phyloP scores from a whole-genome alignment of 2,797 vertebrate genomes.

The Brotula barbata region DNA sequence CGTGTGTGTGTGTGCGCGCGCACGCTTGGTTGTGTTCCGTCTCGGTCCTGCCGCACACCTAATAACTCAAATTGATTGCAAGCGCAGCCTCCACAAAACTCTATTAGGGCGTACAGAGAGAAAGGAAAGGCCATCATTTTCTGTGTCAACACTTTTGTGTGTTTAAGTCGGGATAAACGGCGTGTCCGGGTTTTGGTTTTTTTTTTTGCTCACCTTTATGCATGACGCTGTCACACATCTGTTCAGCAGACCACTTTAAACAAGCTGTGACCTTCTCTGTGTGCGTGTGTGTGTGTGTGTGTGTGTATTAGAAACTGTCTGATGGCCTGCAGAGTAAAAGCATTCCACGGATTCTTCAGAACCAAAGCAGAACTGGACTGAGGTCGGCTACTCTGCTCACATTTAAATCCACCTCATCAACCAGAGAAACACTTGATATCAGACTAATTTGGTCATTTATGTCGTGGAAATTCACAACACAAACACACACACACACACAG shows the following conservation, averaged over 20 bases:
- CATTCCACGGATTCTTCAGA: slow-evolving; percentile 75
- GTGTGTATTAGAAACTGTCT: slow-evolving; percentile 41
- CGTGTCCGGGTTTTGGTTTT: no score
- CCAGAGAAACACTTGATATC: slow-evolving; percentile 14
- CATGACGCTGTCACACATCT: slow-evolving; percentile 51
- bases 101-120: slow-evolving; percentile 58
- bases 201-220: slow-evolving; percentile 32
- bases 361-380: slow-evolving; percentile 61
- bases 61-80: slow-evolving; percentile 63
- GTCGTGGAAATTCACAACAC: no score
- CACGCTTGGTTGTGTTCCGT: slow-evolving; percentile 59
- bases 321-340: slow-evolving; percentile 72
- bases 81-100: slow-evolving; percentile 47
- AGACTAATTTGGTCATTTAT: no score
- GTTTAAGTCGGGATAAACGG: slow-evolving; percentile 29
- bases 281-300: slow-evolving; percentile 38
- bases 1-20: slow-evolving; percentile 42
- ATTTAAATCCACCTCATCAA: slow-evolving; percentile 29
- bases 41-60: slow-evolving; percentile 36
- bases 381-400: slow-evolving; percentile 38
- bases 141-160: slow-evolving; percentile 12
- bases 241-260: slow-evolving; percentile 57
- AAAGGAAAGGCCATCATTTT: slow-evolving; percentile 16
- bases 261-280: slow-evolving; percentile 34
- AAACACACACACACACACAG: no score